These are phyloP conservation scores for Ctenodactylus gundi DNA, from an alignment of 2,113 vertebrate species.

Conservation along the genomic window DNA sequence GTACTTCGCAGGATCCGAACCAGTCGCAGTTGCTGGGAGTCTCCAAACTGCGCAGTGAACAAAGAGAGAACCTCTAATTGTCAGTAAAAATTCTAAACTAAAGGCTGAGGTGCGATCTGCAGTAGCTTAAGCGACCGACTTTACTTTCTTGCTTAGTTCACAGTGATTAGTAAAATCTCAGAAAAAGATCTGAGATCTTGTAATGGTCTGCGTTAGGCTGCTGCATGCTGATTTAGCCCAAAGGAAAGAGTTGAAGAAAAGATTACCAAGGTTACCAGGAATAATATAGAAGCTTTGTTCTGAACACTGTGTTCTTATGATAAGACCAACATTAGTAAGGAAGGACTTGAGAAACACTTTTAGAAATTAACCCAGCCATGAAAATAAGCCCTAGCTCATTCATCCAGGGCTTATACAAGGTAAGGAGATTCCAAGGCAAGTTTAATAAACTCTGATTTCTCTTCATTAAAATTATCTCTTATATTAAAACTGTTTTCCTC, in stretches of 20 bases:
- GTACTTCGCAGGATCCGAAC: slow-evolving; percentile 98
- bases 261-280: slow-evolving; percentile 71
- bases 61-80: slow-evolving; percentile 63
- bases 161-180: slow-evolving; percentile 83
- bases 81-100: neutral
- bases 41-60: slow-evolving; percentile 91
- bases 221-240: slow-evolving; percentile 81
- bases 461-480: slow-evolving; percentile 25
- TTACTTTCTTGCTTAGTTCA: slow-evolving; percentile 69
- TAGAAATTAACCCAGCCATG: slow-evolving; percentile 64
- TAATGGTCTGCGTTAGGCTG: slow-evolving; percentile 75
- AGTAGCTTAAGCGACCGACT: slow-evolving; percentile 67
- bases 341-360: slow-evolving; percentile 51
- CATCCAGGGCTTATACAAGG: neutral
- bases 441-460: neutral
- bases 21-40: slow-evolving; percentile 97
- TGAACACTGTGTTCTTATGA: slow-evolving; percentile 63
- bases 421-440: neutral
- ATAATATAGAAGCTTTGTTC: slow-evolving; percentile 72
- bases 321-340: slow-evolving; percentile 76
- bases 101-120: neutral
- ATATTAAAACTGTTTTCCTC: neutral
- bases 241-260: slow-evolving; percentile 67
- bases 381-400: slow-evolving; percentile 29
- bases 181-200: slow-evolving; percentile 61